phyloP scores from a whole-genome alignment of 2,797 vertebrate species.

The Sitta carolinensis region DNA sequence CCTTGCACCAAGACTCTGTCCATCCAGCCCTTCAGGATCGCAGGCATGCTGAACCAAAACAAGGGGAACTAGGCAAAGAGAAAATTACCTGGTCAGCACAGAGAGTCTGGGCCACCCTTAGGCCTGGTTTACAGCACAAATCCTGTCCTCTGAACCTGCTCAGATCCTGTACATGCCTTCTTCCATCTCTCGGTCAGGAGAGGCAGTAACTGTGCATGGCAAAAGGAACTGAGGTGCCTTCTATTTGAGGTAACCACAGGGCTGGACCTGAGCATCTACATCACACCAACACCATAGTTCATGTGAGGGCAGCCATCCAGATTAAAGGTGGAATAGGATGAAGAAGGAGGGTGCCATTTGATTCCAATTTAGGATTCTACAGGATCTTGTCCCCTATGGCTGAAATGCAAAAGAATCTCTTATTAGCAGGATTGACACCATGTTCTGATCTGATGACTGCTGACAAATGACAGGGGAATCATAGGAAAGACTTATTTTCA shows the following conservation, averaged over 20 bases:
- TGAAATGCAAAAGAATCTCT: not conserved
- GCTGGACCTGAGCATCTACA: not conserved
- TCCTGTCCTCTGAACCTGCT: not conserved
- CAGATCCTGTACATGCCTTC: not conserved
- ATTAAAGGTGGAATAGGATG: not conserved
- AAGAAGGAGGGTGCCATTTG: not conserved
- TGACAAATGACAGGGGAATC: not conserved
- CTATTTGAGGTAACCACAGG: not conserved
- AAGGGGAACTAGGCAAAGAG: conserved; percentile 81
- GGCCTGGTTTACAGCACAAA: not conserved
- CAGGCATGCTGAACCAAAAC: conserved; percentile 84
- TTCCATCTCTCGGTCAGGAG: not conserved
- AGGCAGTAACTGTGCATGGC: not conserved
- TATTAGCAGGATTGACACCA: not conserved
- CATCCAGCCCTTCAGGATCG: conserved; percentile 89
- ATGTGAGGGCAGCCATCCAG: not conserved
- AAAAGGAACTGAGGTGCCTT: not conserved
- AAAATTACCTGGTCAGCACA: not conserved
- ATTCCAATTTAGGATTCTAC: not conserved
- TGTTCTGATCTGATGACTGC: too few species aligned
- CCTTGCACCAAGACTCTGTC: conserved; percentile 84
- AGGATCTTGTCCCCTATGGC: not conserved
- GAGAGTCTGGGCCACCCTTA: not conserved
- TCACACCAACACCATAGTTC: not conserved
- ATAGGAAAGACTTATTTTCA: not conserved